phyloP scores from a whole-genome alignment of 35 echinoderm and acorn worm species.

The Anneissia japonica region DNA sequence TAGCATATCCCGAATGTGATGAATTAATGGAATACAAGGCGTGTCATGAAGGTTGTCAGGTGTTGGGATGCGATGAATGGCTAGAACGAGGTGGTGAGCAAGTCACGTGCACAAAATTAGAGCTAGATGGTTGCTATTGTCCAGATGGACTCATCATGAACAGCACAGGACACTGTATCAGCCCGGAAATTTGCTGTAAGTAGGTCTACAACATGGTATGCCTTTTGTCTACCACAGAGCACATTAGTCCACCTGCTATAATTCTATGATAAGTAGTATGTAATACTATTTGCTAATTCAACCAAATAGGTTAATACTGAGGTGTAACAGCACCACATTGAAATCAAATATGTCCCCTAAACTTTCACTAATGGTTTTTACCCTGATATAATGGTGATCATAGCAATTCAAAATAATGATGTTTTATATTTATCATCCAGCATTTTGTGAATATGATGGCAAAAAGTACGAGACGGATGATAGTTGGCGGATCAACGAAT shows the following conservation, averaged over 20 bases:
- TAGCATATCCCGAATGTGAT: not conserved
- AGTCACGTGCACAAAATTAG: not conserved
- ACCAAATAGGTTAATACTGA: no score
- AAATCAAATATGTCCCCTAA: no score
- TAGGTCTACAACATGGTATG: no score
- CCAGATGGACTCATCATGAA: not conserved
- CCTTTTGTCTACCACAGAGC: no score
- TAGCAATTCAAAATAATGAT: no score
- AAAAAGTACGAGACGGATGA: not conserved
- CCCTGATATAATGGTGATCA: no score
- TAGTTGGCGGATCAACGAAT: not conserved
- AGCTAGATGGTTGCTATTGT: not conserved
- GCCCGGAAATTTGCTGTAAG: not conserved
- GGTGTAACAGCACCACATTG: no score
- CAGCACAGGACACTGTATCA: not conserved
- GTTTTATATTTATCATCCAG: no score
- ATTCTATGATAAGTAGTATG: no score
- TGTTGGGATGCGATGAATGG: not conserved
- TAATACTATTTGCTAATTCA: no score
- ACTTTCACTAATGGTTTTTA: no score
- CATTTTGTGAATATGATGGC: not conserved
- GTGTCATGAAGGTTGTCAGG: not conserved
- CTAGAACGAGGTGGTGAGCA: not conserved
- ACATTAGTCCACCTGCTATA: no score
- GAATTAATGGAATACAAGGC: not conserved